phyloP scores from a whole-genome alignment of 2,888 invertebrate species.

The Exephanes ischioxanthus region DNA sequence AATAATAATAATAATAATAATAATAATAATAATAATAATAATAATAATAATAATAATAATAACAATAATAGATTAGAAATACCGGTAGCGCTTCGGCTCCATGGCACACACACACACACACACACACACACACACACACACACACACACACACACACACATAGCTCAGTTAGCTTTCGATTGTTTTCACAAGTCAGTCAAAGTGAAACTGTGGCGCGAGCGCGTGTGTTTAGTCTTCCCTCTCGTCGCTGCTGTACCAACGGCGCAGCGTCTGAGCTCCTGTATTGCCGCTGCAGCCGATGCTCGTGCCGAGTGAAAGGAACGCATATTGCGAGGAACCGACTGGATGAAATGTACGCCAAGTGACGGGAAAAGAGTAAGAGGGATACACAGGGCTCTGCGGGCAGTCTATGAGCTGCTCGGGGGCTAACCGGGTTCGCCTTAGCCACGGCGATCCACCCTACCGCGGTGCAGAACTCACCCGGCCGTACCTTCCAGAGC shows the following conservation, averaged over 20 bases:
- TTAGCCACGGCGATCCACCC: conserved; percentile 20
- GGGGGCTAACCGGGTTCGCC: conserved; percentile 50
- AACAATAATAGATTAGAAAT: not conserved
- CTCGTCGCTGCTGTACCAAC: conserved; percentile 13
- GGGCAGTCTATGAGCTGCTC: conserved; percentile 26
- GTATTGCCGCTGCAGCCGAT: not conserved
- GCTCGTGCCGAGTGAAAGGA: conserved; percentile 15
- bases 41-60: not conserved
- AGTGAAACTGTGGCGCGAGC: conserved; percentile 31
- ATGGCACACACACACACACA: not conserved
- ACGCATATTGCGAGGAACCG: conserved; percentile 20
- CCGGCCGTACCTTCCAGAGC: not conserved
- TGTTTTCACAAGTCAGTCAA: conserved; percentile 70
- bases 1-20: not conserved
- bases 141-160: not conserved
- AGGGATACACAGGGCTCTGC: conserved; percentile 1
- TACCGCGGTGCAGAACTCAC: not conserved
- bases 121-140: not conserved
- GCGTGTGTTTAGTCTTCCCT: conserved; percentile 59
- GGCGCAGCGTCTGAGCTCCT: not conserved
- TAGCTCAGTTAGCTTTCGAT: conserved; percentile 58
- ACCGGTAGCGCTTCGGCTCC: not conserved
- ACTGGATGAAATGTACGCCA: conserved; percentile 13
- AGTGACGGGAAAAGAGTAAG: conserved; percentile 12
- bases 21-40: not conserved